Base-by-base conservation (phyloP, 2,888 invertebrate genomes). In the Diadegma fenestrale region DNA sequence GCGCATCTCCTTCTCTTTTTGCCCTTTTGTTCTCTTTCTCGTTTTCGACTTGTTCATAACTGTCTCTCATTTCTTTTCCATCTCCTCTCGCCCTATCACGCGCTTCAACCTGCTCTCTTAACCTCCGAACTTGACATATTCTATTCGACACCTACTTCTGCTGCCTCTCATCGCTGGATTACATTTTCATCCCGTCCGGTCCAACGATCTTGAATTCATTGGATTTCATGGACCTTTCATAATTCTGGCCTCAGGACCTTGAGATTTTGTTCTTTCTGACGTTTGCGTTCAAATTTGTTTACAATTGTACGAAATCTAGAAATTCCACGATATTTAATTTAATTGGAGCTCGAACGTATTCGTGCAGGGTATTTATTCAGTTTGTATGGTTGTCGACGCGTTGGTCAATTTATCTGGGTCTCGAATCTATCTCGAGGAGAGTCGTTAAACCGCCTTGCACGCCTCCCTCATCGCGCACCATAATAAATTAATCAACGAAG, bases 401-500 rank as follows among this genome's bases (percentile, higher is more conserved):
- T 43, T 48, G 51, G 68, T 61, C 33, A 78, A 68, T 48, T 77
- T 77, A 81, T 84, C 81, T 72, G 54, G n/a, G 41, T 82, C 75
- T 48, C 69, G 63, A 61, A 79, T 75, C 79, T 69, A 22, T 71
- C 48, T 72, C 61, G 19, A 69, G 48, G 22, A 64, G 66, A 82
- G 72, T 61, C 72, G 43, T 66, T 77, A 76, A 64, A 76, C 48
- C 48, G 64, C 33, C 58, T 64, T 33, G 8, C 45, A 10, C 63
- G 30, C 51, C 61, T 19, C 41, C 33, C 41, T 30, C 33, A 66
- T 54, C 66, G 41, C 66, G 41, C 33, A n/a, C 75, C 72, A 77
- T 82, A 82, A 85, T 85, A 82, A 85, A 85, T 85, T 85, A 85
- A 88, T 88, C 87, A 88, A 88, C 73, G 81, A 83, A 75, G 80